phyloP scores from a whole-genome alignment of 1,140 invertebrate species.

The Achatina immaculata region DNA sequence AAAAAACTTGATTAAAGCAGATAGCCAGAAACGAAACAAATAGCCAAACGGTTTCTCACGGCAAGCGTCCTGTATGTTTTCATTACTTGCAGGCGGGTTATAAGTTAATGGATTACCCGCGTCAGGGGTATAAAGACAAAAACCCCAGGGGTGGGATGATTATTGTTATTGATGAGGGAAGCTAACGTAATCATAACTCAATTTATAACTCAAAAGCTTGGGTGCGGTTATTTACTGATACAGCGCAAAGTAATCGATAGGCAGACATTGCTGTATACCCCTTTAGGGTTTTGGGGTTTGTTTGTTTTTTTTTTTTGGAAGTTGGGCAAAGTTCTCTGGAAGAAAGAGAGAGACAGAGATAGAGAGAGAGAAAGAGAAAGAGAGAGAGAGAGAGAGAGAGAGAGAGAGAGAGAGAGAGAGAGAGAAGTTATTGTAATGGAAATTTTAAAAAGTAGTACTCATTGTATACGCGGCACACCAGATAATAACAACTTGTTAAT shows the following conservation, averaged over 20 bases:
- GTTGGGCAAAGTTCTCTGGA: too few species aligned
- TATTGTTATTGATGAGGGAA: not conserved
- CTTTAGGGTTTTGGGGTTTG: not conserved
- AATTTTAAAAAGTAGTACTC: too few species aligned
- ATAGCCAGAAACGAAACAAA: too few species aligned
- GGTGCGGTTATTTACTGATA: not conserved
- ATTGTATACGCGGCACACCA: too few species aligned
- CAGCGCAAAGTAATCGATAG: not conserved
- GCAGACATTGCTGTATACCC: not conserved
- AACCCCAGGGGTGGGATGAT: not conserved
- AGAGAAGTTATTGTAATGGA: too few species aligned
- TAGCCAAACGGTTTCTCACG: not conserved
- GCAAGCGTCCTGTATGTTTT: not conserved
- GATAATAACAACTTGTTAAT: too few species aligned
- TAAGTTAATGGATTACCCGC: not conserved
- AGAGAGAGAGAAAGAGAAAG: too few species aligned
- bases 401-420: too few species aligned
- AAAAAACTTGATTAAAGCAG: too few species aligned
- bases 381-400: too few species aligned
- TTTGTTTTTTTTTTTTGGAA: too few species aligned
- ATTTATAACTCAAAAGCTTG: not conserved
- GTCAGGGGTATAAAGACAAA: not conserved
- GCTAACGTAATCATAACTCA: conserved; percentile 1
- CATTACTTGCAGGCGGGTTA: not conserved
- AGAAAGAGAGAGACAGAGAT: too few species aligned